Evolutionary conservation across 2,888 invertebrate genomes (phyloP).

Genomic region (Tachina grossa): DNA sequence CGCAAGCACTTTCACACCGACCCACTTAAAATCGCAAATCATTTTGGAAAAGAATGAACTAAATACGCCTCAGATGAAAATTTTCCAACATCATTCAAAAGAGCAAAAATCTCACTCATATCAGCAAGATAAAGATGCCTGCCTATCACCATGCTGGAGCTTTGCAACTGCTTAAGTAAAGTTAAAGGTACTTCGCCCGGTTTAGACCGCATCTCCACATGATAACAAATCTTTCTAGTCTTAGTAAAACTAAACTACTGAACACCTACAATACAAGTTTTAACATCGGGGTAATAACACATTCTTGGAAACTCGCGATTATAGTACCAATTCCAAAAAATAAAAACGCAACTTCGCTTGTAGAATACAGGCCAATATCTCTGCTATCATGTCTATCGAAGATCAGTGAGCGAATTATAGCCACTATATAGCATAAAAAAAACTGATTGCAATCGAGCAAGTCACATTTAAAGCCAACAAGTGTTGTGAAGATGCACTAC

Average conservation of each 20-base stretch:
- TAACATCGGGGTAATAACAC: neutral
- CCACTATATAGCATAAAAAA: too few relatives aligned
- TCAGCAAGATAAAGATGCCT: constrained; percentile 14
- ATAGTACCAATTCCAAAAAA: constrained; percentile 6
- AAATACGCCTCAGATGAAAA: too few relatives aligned
- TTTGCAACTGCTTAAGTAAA: constrained; percentile 8
- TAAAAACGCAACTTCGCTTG: too few relatives aligned
- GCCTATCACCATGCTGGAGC: constrained; percentile 6
- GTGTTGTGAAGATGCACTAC: too few relatives aligned
- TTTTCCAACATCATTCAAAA: constrained; percentile 1
- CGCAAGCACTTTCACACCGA: neutral
- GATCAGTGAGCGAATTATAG: too few relatives aligned
- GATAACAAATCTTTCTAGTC: neutral
- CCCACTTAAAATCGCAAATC: too few relatives aligned
- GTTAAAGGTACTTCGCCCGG: constrained; percentile 8
- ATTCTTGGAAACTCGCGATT: constrained; percentile 10
- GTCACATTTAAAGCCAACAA: too few relatives aligned
- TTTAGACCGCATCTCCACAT: constrained; percentile 20
- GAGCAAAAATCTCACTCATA: neutral
- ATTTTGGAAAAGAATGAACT: too few relatives aligned
- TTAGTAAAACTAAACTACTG: neutral
- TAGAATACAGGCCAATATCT: too few relatives aligned
- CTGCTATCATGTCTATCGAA: too few relatives aligned
- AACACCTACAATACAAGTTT: constrained; percentile 11
- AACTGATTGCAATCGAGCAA: too few relatives aligned